phyloP scores from a whole-genome alignment of 2,113 vertebrate genomes.

The Heliornis fulica region DNA sequence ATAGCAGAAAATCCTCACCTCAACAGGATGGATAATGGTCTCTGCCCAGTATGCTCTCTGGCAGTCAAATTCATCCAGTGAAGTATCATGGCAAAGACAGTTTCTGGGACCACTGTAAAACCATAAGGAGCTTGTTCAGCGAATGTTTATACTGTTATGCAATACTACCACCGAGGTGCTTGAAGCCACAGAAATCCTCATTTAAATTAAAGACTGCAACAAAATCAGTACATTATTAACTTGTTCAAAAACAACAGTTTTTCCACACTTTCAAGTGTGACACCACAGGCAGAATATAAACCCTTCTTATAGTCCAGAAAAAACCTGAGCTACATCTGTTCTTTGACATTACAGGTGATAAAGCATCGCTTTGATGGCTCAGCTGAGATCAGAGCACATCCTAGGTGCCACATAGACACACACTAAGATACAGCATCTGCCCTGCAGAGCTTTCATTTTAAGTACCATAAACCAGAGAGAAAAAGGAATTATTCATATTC shows the following conservation, averaged over 20 bases:
- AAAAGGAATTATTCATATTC: slow-evolving; percentile 47
- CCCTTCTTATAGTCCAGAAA: neutral
- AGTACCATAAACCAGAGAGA: neutral
- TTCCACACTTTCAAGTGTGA: slow-evolving; percentile 23
- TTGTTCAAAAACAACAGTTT: neutral
- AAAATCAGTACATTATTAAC: neutral
- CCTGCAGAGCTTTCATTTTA: slow-evolving; percentile 62
- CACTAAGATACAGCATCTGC: slow-evolving; percentile 50
- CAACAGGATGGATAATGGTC: neutral
- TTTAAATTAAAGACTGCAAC: neutral
- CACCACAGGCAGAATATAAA: slow-evolving; percentile 37
- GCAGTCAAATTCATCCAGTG: neutral
- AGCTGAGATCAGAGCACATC: slow-evolving; percentile 48
- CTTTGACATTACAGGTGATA: slow-evolving; percentile 60
- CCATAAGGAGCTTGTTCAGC: neutral
- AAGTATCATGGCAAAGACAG: neutral
- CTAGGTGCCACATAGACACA: slow-evolving; percentile 25
- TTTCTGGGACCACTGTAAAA: neutral
- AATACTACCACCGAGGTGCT: neutral
- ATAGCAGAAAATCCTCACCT: neutral
- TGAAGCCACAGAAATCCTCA: neutral
- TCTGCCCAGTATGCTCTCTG: neutral
- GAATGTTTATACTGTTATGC: neutral
- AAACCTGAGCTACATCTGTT: slow-evolving; percentile 53
- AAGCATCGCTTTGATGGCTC: slow-evolving; percentile 58